phyloP scores from a whole-genome alignment of 2,888 invertebrate genomes.

The Andrena minutula region DNA sequence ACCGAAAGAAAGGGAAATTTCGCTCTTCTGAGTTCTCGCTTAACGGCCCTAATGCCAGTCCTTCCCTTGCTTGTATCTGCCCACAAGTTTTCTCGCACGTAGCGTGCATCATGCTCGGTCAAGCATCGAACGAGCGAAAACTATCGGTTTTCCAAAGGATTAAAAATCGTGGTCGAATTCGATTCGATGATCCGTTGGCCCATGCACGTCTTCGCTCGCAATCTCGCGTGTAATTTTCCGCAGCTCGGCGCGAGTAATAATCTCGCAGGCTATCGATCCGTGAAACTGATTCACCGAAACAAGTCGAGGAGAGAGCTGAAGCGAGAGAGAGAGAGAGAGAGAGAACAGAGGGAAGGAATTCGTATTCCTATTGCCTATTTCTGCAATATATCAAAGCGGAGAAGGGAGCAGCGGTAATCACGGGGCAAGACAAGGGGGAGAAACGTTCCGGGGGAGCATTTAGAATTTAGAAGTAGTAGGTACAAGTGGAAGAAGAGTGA shows the following conservation, averaged over 20 bases:
- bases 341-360: constrained; percentile 28
- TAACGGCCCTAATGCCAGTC: constrained; percentile 25
- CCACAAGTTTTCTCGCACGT: no score
- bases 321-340: no score
- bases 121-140: no score
- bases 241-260: constrained; percentile 30
- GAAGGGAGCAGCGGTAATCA: constrained; percentile 49
- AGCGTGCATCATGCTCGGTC: no score
- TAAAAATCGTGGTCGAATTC: no score
- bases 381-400: constrained; percentile 61
- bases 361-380: constrained; percentile 69
- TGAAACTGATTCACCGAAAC: constrained; percentile 44
- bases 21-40: constrained; percentile 28
- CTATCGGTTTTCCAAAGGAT: no score
- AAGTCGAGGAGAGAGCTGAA: not conserved
- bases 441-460: constrained; percentile 62
- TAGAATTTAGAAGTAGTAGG: constrained; percentile 46
- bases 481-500: constrained; percentile 63
- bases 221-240: no score
- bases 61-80: no score
- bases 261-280: constrained; percentile 50
- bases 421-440: constrained; percentile 56
- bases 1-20: constrained; percentile 54
- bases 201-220: no score
- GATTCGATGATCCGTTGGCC: no score